A percentile compares a stretch with the other conserved stretches of the same genome.
phyloP scores from a whole-genome alignment of 1,140 invertebrate genomes.

The Lasaia peninsularis region DNA sequence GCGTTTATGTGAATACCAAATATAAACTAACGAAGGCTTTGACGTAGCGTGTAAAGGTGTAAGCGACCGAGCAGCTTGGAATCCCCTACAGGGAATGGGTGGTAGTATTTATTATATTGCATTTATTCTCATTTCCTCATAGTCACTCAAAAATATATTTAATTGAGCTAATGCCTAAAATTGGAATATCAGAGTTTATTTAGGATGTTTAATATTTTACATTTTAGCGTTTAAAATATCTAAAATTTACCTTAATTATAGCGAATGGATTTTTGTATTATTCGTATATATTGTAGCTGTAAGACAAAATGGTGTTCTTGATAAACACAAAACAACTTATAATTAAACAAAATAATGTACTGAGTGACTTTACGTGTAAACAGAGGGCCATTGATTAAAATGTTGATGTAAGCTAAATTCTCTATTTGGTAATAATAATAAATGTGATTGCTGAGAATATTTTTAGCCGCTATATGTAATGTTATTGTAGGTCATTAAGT shows the following conservation, averaged over 20 bases:
- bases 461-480: constrained; percentile 73
- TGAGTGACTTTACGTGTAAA: constrained; percentile 77
- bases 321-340: constrained; percentile 70
- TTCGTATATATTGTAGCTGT: constrained; percentile 68
- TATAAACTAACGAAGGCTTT: constrained; percentile 73
- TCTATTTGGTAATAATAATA: constrained; percentile 72
- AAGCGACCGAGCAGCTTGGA: constrained; percentile 68
- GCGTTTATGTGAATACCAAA: constrained; percentile 75
- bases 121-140: constrained; percentile 75
- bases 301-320: constrained; percentile 72
- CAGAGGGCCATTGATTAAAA: constrained; percentile 74
- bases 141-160: constrained; percentile 75
- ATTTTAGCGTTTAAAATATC: constrained; percentile 76
- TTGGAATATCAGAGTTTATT: constrained; percentile 78
- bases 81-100: constrained; percentile 58
- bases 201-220: constrained; percentile 77
- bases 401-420: constrained; percentile 74
- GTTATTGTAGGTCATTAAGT: constrained; percentile 67
- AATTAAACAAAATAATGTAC: constrained; percentile 70
- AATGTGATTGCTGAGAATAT: constrained; percentile 75
- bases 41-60: constrained; percentile 53
- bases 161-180: constrained; percentile 74
- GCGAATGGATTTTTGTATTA: constrained; percentile 76
- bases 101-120: constrained; percentile 75
- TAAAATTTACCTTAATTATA: constrained; percentile 77